Percentiles rank a stretch among this genome's conserved stretches.
Conservation (phyloP, 1,140 invertebrate species). For the Microplitis mediator region DNA sequence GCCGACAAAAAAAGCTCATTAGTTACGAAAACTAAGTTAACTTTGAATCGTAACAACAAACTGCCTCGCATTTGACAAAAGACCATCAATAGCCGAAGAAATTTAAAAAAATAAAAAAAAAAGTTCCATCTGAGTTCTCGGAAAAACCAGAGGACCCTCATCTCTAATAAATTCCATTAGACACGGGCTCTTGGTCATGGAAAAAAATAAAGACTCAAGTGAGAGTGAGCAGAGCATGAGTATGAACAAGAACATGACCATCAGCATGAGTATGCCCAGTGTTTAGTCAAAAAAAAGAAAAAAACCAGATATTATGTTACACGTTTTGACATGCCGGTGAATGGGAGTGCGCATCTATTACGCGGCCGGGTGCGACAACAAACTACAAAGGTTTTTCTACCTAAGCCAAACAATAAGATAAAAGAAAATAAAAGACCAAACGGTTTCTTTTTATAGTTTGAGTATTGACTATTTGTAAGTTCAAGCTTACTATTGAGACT, state of each 20-base stretch:
- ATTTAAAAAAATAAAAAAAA: too few relatives aligned
- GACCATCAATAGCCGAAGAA: too few relatives aligned
- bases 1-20: too few relatives aligned
- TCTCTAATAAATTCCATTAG: constrained; percentile 62
- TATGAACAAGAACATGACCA: not conserved
- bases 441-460: not conserved
- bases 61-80: too few relatives aligned
- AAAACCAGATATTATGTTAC: constrained; percentile 55
- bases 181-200: constrained; percentile 45
- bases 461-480: too few relatives aligned
- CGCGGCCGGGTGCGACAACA: constrained; percentile 52
- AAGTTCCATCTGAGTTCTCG: not conserved
- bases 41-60: too few relatives aligned
- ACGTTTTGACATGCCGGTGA: constrained; percentile 47
- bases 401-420: too few relatives aligned
- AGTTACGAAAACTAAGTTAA: too few relatives aligned
- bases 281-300: not conserved
- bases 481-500: too few relatives aligned
- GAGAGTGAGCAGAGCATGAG: not conserved
- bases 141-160: constrained; percentile 9
- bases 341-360: constrained; percentile 54
- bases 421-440: not conserved
- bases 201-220: too few relatives aligned
- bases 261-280: too few relatives aligned
- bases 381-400: constrained; percentile 13